Conservation (phyloP, 92 coral and sea anemone species). For the Actinernus sp. region DNA sequence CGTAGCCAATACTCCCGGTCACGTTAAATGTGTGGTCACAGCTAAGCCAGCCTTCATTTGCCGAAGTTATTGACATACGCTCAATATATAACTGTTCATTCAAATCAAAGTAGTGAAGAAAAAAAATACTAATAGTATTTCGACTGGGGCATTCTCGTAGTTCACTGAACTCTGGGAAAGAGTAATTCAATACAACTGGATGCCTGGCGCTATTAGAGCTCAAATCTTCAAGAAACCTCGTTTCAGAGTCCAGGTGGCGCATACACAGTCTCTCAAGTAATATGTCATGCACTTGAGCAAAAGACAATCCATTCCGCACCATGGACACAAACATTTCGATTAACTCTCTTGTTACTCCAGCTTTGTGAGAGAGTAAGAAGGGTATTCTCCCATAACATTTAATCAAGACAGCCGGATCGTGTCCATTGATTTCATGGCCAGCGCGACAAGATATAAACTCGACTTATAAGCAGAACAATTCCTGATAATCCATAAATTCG, state of each 20-base stretch:
- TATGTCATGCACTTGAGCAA: constrained; percentile 30
- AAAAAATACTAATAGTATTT: constrained; percentile 33
- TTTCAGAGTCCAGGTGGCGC: constrained; percentile 30
- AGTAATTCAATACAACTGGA: constrained; percentile 5
- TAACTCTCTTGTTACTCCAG: constrained; percentile 53
- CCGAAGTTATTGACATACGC: constrained; percentile 38
- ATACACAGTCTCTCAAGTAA: constrained; percentile 14
- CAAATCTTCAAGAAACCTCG: constrained; percentile 22
- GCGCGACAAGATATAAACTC: constrained; percentile 26
- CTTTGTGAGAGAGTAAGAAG: constrained; percentile 32
- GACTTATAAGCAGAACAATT: constrained; percentile 27
- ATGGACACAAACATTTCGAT: constrained; percentile 23
- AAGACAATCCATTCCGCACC: constrained; percentile 41
- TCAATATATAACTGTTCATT: constrained; percentile 19
- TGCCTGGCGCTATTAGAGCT: constrained; percentile 15
- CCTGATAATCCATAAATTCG: constrained; percentile 18
- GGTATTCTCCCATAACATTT: constrained; percentile 17
- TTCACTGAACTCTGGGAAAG: constrained; percentile 12
- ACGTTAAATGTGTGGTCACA: constrained; percentile 66
- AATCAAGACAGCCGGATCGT: constrained; percentile 17
- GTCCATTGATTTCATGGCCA: constrained; percentile 38
- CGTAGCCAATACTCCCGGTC: constrained; percentile 41
- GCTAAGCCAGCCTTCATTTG: constrained; percentile 48
- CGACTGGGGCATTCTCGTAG: constrained; percentile 36
- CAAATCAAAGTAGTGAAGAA: constrained; percentile 44